Conservation (phyloP, 2,888 invertebrate genomes). For the Pheosia tremula region DNA sequence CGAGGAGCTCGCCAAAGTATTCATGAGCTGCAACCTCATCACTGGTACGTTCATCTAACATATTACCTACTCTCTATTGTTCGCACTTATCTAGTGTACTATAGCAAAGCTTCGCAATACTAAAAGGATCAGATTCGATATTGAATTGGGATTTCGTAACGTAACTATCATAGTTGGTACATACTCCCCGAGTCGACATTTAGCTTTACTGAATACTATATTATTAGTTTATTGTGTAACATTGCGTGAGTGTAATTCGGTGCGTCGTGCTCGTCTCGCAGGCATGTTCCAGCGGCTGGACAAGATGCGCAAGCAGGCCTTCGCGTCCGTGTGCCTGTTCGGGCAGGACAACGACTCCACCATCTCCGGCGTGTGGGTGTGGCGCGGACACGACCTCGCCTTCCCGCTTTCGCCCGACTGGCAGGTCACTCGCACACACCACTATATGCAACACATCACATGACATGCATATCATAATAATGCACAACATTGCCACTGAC, state of each 20-base stretch:
- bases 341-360: constrained; percentile 95
- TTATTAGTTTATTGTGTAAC: neutral
- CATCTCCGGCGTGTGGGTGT: constrained; percentile 99
- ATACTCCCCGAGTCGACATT: too few species aligned
- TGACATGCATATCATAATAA: too few species aligned
- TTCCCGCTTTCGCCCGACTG: constrained; percentile 96
- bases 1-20: constrained; percentile 94
- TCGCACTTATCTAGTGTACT: too few species aligned
- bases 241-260: neutral
- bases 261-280: constrained; percentile 47
- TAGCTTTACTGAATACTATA: too few species aligned
- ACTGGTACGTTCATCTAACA: constrained; percentile 83
- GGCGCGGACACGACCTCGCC: constrained; percentile 97
- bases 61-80: too few species aligned
- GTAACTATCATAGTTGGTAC: too few species aligned
- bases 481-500: too few species aligned
- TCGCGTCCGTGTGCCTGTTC: constrained; percentile 97
- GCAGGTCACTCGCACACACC: constrained; percentile 78
- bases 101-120: too few species aligned
- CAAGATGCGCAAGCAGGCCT: constrained; percentile 98
- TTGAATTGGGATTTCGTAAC: too few species aligned
- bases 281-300: constrained; percentile 99
- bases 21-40: constrained; percentile 99
- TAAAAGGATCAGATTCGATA: too few species aligned
- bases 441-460: neutral